Conservation (phyloP, 2,888 invertebrate species). For the Acleris sparsana region DNA sequence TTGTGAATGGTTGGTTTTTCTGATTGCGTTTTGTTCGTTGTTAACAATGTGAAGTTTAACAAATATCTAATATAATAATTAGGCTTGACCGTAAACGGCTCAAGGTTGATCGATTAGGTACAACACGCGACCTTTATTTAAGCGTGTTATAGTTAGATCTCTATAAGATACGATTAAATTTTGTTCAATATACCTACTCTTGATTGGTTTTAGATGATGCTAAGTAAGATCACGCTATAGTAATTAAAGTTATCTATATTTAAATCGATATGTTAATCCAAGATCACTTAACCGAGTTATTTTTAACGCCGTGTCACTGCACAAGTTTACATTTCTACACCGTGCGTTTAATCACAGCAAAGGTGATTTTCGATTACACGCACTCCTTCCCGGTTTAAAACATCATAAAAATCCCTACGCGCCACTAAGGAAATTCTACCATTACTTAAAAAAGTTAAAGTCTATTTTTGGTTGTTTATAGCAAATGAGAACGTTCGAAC, state of each 20-base stretch:
- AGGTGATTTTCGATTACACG: slow-evolving; percentile 77
- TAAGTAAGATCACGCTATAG: too few relatives aligned
- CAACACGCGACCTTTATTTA: too few relatives aligned
- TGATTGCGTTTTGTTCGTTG: slow-evolving; percentile 44
- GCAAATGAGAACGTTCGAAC: slow-evolving; percentile 72
- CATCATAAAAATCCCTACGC: slow-evolving; percentile 55
- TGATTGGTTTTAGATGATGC: too few relatives aligned
- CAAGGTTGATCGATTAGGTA: too few relatives aligned
- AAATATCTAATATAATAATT: too few relatives aligned
- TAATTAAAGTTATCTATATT: background rate
- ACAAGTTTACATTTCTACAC: slow-evolving; percentile 40
- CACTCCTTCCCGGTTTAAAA: slow-evolving; percentile 54
- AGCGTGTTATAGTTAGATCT: too few relatives aligned
- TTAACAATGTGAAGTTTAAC: background rate
- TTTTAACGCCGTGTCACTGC: slow-evolving; percentile 33
- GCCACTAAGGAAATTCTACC: slow-evolving; percentile 49
- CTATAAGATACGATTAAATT: too few relatives aligned
- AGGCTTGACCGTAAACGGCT: too few relatives aligned
- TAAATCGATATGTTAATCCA: slow-evolving; percentile 41
- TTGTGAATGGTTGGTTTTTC: slow-evolving; percentile 43
- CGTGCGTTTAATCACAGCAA: slow-evolving; percentile 63
- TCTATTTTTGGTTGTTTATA: slow-evolving; percentile 65
- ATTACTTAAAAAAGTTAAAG: slow-evolving; percentile 57
- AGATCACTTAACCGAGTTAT: slow-evolving; percentile 36
- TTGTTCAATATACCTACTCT: too few relatives aligned